Conservation (phyloP, 2,797 vertebrate species). For the Esox masquinongy region DNA sequence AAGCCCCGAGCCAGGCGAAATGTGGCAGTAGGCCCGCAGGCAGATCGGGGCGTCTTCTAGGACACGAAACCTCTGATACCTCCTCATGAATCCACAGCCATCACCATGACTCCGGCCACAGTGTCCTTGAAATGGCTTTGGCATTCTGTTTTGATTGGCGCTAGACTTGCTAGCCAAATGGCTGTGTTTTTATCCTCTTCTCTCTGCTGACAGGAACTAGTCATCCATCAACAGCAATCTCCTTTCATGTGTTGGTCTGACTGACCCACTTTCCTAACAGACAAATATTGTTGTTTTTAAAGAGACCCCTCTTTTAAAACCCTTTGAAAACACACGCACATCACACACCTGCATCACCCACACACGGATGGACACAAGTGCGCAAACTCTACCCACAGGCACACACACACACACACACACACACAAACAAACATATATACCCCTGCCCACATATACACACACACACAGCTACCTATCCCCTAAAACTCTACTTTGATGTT, state of each 20-base stretch:
- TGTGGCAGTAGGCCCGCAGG: background rate
- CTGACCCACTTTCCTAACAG: constrained; percentile 1
- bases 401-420: background rate
- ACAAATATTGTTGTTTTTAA: background rate
- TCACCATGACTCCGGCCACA: constrained; percentile 3
- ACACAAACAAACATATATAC: background rate
- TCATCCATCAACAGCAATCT: constrained; percentile 19
- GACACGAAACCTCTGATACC: constrained; percentile 14
- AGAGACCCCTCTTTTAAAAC: constrained; percentile 1
- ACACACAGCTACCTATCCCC: background rate
- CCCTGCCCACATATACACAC: background rate
- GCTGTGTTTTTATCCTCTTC: background rate
- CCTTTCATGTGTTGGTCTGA: background rate
- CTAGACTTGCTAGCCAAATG: background rate
- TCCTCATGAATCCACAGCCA: constrained; percentile 4
- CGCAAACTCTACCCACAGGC: no score
- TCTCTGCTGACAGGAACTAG: constrained; percentile 6
- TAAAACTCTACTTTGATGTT: background rate
- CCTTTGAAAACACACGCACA: background rate
- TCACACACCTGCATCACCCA: background rate
- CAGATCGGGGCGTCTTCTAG: background rate
- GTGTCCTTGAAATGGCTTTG: constrained; percentile 27
- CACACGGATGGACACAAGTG: background rate
- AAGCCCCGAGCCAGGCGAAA: background rate
- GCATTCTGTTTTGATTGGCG: constrained; percentile 1